Base-by-base conservation (phyloP, 2,888 invertebrate genomes). In the Ophion obscuratus region DNA sequence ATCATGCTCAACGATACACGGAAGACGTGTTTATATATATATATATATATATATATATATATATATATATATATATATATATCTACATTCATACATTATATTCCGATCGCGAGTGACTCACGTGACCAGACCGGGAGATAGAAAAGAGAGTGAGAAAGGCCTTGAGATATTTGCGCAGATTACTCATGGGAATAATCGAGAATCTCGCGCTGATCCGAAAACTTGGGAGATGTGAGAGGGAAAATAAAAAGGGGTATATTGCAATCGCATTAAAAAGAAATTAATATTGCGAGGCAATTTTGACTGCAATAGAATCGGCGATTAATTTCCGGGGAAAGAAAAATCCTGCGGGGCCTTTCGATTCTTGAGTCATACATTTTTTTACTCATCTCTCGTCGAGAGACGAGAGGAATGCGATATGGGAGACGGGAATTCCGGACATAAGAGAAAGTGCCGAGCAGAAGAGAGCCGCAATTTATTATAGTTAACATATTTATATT, bases 101-200 rank as follows among this genome's bases (percentile, higher is more conserved):
- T 77, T 70, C 31, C 75, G 80, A 84, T 71, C 70, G 17, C 59
- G 62, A 76, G 71, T 84, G 80, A 80, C 70, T 80, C 84, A 76
- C 81, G 75, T 70, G 53, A 40, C 31, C 36, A 53, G 62, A 31
- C 7, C 71, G 47, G 62, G 71, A 79, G 62, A 80, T 47, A 81
- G 70, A 70, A 70, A 70, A 68, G 70, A 53, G 75, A 76, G 80
- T 71, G 74, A 75, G 59, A 70, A 76, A 80, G 76, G 76, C 84
- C 84, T 84, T 67, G 81, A 73, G 76, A 73, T 81, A 84, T 84
- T 77, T 61, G 40, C 40, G 73, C 71, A 73, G 81, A 84, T 84
- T 77, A 84, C 77, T 81, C 81, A 77, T 44, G 71, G 53, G 59
- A 81, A 73, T 81, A 40, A 53, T 73, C 73, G 57, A 71, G 31